Base-by-base conservation (phyloP, 2,888 invertebrate genomes). In the Campoplex nolae region DNA sequence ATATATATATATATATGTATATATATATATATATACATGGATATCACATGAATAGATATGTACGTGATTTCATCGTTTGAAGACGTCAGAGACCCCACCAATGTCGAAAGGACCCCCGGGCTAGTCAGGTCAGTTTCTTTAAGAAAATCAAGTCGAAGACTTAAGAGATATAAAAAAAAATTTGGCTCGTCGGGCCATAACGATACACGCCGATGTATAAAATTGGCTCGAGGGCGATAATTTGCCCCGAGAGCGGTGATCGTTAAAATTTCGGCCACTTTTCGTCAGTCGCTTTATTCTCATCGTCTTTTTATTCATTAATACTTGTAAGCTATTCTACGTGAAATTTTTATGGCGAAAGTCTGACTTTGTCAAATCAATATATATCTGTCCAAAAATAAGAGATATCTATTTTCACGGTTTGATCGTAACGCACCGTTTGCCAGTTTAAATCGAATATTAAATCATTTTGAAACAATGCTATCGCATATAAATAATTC, bases 191-290 rank as follows among this genome's bases (percentile, higher is more conserved):
- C 88, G 86, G 88, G 88, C 87, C 83, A 65, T 86, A 88, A 89
- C 90, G 90, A 88, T 88, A 87, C 88, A 91, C 62, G 62, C 56
- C 48, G 42, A 56, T 42, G 88, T 88, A 88, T 89, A 91, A 92
- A 93, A 93, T 93, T 92, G 92, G 92, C 92, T 92, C 88, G 83
- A 84, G 90, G 89, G 91, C 90, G 92, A 93, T 93, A 92, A 93
- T 93, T 93, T 92, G 92, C 91, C 90, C 88, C 86, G 91, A 91
- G 92, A 91, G 90, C 90, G 90, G 89, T 87, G 91, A 92, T 93
- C 92, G 91, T 93, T 92, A 92, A 91, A 92, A 90, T 91, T 90
- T 91, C 89, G 88, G 89, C 88, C 86, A 88, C 88, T 88, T 90
- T 91, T 90, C 84, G 83, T 82, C 85, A 86, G 84, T 88, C 81